Percentiles rank a stretch among this genome's conserved stretches.
These are phyloP conservation scores for Drosophila fuyamai DNA, from an alignment of 1,140 invertebrate species.

Conservation along the genomic window DNA sequence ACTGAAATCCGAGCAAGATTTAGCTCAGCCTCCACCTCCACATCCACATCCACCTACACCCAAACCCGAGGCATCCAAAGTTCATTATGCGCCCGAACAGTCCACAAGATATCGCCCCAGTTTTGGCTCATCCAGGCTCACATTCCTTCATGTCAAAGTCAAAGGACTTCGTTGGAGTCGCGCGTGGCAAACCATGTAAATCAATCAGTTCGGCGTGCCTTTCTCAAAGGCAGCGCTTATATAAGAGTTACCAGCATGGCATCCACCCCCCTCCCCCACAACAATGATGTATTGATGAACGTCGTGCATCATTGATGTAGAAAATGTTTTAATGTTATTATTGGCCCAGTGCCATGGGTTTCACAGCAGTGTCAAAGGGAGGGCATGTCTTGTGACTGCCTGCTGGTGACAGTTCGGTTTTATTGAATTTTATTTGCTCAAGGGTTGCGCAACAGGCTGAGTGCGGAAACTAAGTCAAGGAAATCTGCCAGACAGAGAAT, in stretches of 20 bases:
- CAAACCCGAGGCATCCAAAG: not conserved
- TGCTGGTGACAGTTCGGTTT: conserved; percentile 76
- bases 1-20: conserved; percentile 20
- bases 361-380: too few relatives aligned
- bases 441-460: conserved; percentile 64
- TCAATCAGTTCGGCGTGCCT: conserved; percentile 70
- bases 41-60: not conserved
- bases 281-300: conserved; percentile 74
- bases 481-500: conserved; percentile 1
- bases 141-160: conserved; percentile 62
- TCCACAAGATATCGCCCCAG: conserved; percentile 14
- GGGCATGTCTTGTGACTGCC: conserved; percentile 14
- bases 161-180: conserved; percentile 48
- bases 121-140: conserved; percentile 49
- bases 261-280: not conserved
- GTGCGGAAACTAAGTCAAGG: not conserved
- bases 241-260: conserved; percentile 7
- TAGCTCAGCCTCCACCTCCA: not conserved
- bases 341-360: conserved; percentile 32
- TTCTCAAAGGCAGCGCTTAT: conserved; percentile 15
- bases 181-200: conserved; percentile 74
- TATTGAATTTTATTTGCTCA: conserved; percentile 70
- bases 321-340: conserved; percentile 82
- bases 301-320: conserved; percentile 80
- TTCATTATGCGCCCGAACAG: conserved; percentile 46